These are phyloP conservation scores for Styela clava DNA, from an alignment of 23 tunicate genomes.

Conservation along the genomic window DNA sequence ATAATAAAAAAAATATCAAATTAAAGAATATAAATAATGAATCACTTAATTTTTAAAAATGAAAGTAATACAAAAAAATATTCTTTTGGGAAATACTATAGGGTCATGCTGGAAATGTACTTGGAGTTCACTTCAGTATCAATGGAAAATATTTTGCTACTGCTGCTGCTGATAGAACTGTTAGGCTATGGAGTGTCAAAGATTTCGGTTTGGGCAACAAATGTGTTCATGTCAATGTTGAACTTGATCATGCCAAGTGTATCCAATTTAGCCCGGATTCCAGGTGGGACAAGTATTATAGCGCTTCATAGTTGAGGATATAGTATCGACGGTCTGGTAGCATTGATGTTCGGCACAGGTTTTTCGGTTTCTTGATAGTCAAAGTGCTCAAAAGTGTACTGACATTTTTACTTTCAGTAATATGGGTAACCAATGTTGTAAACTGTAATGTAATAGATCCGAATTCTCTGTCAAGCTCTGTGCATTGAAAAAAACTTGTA, in stretches of 20 bases:
- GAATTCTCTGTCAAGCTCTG: no score
- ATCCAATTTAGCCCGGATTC: conserved; percentile 84
- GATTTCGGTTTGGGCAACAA: conserved; percentile 87
- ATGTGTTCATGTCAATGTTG: conserved; percentile 71
- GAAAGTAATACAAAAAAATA: background rate
- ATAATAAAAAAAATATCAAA: no score
- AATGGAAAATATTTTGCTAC: conserved; percentile 87
- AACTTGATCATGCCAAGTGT: conserved; percentile 76
- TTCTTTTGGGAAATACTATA: background rate
- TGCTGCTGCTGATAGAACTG: conserved; percentile 60
- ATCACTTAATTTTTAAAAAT: no score
- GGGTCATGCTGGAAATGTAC: conserved; percentile 72
- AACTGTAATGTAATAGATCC: no score
- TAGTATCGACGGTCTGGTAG: background rate
- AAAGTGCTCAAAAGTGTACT: no score
- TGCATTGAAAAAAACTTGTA: no score
- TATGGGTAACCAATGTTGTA: no score
- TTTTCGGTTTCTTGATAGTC: no score
- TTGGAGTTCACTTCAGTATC: conserved; percentile 55
- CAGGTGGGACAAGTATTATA: conserved; percentile 25
- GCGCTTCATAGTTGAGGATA: background rate
- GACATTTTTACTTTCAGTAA: no score
- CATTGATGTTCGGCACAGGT: no score
- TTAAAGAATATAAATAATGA: no score
- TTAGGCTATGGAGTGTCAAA: conserved; percentile 88